Conservation (phyloP, 2,113 vertebrate species). For the Gavialis gangeticus region DNA sequence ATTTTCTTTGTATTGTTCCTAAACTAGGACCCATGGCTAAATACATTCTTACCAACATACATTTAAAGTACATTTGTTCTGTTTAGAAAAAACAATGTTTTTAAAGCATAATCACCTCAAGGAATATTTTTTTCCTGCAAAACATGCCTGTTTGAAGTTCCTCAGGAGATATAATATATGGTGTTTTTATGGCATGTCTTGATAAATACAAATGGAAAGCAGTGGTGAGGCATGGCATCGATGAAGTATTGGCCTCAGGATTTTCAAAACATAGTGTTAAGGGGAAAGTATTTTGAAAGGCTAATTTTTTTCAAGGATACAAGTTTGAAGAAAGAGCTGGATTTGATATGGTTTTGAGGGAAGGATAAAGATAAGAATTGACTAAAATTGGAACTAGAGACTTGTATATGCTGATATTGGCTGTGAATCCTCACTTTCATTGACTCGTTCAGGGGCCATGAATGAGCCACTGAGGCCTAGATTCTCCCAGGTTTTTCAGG, state of each 20-base stretch:
- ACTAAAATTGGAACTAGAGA: neutral
- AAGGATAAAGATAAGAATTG: neutral
- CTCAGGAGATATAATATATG: neutral
- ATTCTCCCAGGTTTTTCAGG: no score
- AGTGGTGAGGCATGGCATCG: neutral
- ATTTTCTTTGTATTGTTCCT: neutral
- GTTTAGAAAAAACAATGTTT: neutral
- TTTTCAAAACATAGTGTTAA: neutral
- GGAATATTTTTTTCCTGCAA: neutral
- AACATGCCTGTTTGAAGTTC: neutral
- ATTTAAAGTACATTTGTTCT: neutral
- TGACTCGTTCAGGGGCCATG: neutral
- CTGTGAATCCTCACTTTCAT: neutral
- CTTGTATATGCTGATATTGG: neutral
- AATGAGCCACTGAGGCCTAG: neutral
- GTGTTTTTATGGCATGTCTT: neutral
- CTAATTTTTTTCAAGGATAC: neutral
- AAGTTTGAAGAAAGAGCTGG: neutral
- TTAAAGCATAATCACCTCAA: neutral
- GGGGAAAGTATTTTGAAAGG: neutral
- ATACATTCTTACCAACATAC: neutral
- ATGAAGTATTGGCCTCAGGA: neutral
- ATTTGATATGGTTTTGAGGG: neutral
- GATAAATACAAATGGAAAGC: neutral
- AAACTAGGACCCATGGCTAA: neutral